phyloP scores from a whole-genome alignment of 1,140 invertebrate genomes.

The Danaus plexippus region DNA sequence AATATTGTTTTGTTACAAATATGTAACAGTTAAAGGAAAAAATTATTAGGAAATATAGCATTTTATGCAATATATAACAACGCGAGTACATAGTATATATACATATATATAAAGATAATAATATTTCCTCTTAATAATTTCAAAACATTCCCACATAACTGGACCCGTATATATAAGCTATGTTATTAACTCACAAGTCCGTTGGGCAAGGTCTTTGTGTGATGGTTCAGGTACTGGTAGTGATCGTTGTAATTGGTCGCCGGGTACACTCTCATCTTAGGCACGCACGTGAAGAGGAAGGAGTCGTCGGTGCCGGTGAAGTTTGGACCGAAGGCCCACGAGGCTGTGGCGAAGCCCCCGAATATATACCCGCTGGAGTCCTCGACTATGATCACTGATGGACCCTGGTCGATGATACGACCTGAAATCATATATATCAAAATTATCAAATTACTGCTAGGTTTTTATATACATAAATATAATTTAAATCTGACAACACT shows the following conservation, averaged over 20 bases:
- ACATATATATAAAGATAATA: no score
- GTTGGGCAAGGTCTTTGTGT: slow-evolving; percentile 93
- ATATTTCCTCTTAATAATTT: no score
- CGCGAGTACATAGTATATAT: no score
- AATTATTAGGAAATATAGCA: no score
- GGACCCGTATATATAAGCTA: no score
- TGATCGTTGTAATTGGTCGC: slow-evolving; percentile 89
- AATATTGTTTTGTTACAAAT: no score
- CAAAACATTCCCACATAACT: no score
- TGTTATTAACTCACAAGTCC: slow-evolving; percentile 78
- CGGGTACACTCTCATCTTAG: slow-evolving; percentile 82
- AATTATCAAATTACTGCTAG: no score
- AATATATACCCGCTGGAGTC: slow-evolving; percentile 89
- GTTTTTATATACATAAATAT: no score
- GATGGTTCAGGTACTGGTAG: slow-evolving; percentile 91
- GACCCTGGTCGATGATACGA: slow-evolving; percentile 83
- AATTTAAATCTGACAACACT: no score
- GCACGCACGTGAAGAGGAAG: slow-evolving; percentile 87
- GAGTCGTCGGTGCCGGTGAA: slow-evolving; percentile 79
- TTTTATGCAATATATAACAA: no score
- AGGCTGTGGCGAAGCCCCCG: slow-evolving; percentile 86
- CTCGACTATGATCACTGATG: slow-evolving; percentile 83
- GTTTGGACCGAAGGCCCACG: slow-evolving; percentile 75
- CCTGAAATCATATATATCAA: slow-evolving; percentile 51
- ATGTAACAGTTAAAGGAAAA: no score